phyloP scores from a whole-genome alignment of 2,113 vertebrate genomes.

The Puma concolor region DNA sequence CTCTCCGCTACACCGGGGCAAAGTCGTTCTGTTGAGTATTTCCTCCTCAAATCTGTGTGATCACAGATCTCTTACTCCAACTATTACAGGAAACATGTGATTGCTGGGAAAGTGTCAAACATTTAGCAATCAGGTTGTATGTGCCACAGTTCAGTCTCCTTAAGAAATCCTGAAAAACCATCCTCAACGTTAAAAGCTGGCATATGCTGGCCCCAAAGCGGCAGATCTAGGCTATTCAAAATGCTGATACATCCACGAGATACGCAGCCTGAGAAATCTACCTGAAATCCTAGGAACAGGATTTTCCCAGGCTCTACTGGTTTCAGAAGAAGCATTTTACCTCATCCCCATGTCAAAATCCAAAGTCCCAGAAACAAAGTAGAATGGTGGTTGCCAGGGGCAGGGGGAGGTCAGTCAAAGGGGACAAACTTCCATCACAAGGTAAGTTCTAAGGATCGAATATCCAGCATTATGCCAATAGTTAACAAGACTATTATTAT shows the following conservation, averaged over 20 bases:
- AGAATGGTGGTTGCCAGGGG: not conserved
- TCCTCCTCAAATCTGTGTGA: fast-evolving
- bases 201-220: not conserved
- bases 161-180: not conserved
- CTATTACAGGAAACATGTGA: not conserved
- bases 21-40: no score
- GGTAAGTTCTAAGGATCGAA: not conserved
- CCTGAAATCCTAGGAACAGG: not conserved
- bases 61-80: not conserved
- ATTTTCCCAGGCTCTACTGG: not conserved
- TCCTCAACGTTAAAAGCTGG: not conserved
- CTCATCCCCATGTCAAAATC: not conserved
- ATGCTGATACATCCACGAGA: not conserved
- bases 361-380: not conserved
- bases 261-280: fast-evolving
- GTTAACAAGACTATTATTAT: no score
- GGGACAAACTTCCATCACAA: not conserved
- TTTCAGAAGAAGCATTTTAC: not conserved
- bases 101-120: not conserved
- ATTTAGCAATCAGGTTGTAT: not conserved
- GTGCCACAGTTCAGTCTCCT: not conserved
- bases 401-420: not conserved
- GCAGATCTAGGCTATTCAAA: not conserved
- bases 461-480: not conserved
- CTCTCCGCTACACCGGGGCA: fast-evolving